Evolutionary conservation across 2,888 invertebrate genomes (phyloP).

Genomic region (Napeogenes inachia): DNA sequence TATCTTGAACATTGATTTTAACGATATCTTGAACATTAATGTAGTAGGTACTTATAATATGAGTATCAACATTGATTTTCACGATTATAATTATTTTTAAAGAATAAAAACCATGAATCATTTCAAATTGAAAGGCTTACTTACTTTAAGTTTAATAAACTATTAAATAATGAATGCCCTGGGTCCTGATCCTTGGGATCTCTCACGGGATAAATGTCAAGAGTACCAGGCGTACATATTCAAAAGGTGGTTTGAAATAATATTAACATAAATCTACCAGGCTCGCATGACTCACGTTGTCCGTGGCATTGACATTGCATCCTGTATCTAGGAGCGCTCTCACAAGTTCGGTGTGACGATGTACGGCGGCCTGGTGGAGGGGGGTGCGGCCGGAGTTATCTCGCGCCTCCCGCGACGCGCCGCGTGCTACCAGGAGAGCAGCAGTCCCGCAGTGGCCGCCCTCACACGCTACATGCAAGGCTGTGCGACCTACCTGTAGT

Average conservation of each 20-base stretch:
- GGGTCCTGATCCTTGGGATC: too few species aligned
- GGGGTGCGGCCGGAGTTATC: constrained; percentile 85
- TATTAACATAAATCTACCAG: constrained; percentile 16
- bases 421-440: constrained; percentile 75
- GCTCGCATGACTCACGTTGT: constrained; percentile 52
- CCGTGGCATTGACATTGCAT: constrained; percentile 77
- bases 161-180: too few species aligned
- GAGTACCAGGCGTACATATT: constrained; percentile 11
- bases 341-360: constrained; percentile 85
- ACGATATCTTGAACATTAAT: too few species aligned
- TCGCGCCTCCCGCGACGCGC: constrained; percentile 81
- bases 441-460: constrained; percentile 81
- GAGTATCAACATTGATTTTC: too few species aligned
- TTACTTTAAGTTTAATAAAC: too few species aligned
- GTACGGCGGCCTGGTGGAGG: constrained; percentile 85
- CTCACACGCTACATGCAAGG: constrained; percentile 84
- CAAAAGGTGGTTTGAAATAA: constrained; percentile 1
- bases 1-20: too few species aligned
- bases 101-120: too few species aligned
- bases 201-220: constrained; percentile 7
- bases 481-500: constrained; percentile 72
- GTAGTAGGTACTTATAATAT: too few species aligned
- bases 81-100: too few species aligned
- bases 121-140: too few species aligned
- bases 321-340: constrained; percentile 82